A percentile compares a stretch with the other conserved stretches of the same genome.
phyloP scores from a whole-genome alignment of 1,140 invertebrate species.

The Achatina immaculata region DNA sequence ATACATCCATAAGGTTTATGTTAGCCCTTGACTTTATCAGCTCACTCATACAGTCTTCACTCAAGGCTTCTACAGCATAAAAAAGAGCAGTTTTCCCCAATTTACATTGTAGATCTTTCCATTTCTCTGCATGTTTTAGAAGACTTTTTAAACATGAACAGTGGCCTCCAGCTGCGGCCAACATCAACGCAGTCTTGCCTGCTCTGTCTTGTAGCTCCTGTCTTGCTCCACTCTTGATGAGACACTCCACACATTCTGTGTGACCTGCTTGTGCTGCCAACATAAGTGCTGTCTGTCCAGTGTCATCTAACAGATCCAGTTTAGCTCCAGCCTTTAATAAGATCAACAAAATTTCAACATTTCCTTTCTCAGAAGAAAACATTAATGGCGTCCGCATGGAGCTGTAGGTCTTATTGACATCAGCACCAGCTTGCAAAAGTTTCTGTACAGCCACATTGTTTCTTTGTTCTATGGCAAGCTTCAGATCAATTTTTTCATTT shows the following conservation, averaged over 20 bases:
- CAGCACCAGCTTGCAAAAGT: background rate
- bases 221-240: background rate
- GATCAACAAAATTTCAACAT: background rate
- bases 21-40: background rate
- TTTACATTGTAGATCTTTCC: background rate
- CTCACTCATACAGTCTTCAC: background rate
- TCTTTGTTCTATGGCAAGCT: background rate
- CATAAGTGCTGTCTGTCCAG: background rate
- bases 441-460: background rate
- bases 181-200: background rate
- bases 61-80: background rate
- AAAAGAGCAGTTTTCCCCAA: background rate
- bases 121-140: background rate
- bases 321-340: background rate
- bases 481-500: background rate
- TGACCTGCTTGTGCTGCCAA: background rate
- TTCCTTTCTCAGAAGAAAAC: background rate
- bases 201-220: background rate
- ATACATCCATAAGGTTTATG: background rate
- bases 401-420: background rate
- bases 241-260: background rate
- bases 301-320: background rate
- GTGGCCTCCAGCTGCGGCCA: background rate
- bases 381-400: background rate
- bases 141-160: background rate